Conservation (phyloP, 2,113 vertebrate genomes). For the Vimba vimba region DNA sequence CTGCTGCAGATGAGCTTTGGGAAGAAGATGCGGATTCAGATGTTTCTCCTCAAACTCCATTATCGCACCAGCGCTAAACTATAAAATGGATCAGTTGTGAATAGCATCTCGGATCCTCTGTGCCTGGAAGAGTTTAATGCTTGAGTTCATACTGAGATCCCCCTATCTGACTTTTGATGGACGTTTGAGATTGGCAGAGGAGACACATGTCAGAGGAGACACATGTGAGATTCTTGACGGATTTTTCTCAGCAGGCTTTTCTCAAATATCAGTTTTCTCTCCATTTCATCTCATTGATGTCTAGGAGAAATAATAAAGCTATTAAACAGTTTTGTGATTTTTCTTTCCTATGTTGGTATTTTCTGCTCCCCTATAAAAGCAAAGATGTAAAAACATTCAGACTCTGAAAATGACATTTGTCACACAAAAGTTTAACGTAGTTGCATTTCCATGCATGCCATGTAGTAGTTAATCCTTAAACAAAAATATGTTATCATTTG, state of each 20-base stretch:
- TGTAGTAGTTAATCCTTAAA: background rate
- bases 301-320: background rate
- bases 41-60: background rate
- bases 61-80: background rate
- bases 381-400: background rate
- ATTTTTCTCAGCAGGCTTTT: background rate
- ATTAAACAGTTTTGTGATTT: background rate
- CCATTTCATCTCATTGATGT: background rate
- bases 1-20: too few relatives aligned
- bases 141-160: background rate
- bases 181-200: background rate
- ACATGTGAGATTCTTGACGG: background rate
- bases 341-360: background rate
- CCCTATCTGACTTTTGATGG: background rate
- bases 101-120: background rate
- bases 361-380: background rate
- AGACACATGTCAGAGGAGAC: background rate
- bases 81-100: background rate
- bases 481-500: background rate
- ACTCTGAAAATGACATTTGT: background rate
- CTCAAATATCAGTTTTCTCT: background rate
- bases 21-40: background rate
- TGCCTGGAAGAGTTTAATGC: background rate
- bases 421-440: background rate
- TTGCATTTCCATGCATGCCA: background rate